Evolutionary conservation across 2,113 vertebrate genomes (phyloP).

Genomic region (Calypte anna): DNA sequence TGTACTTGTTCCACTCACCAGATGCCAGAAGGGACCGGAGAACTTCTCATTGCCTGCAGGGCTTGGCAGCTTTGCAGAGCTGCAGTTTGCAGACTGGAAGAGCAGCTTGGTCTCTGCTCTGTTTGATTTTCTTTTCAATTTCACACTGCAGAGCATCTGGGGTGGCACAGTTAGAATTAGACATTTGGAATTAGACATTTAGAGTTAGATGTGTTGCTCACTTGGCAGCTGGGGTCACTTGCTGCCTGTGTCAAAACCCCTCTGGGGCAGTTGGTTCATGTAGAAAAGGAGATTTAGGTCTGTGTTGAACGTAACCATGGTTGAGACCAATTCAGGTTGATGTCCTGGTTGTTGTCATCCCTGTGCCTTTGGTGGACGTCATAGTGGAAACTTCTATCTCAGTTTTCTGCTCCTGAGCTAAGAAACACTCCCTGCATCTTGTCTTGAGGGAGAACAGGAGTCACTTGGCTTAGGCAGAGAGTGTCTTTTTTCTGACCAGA

Average conservation of each 20-base stretch:
- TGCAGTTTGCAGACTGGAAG: rapidly evolving
- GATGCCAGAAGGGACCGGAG: not conserved
- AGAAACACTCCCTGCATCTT: not conserved
- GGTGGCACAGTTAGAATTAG: not conserved
- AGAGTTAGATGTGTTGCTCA: not conserved
- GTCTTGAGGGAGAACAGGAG: not conserved
- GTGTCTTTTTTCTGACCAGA: not conserved
- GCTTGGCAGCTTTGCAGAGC: not conserved
- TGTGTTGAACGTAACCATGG: not conserved
- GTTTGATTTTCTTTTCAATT: rapidly evolving
- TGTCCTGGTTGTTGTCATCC: not conserved
- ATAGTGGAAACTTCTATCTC: not conserved
- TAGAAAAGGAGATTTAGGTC: not conserved
- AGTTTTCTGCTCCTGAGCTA: not conserved
- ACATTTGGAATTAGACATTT: not conserved
- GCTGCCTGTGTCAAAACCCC: not conserved
- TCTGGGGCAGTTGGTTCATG: not conserved
- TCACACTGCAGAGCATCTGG: rapidly evolving
- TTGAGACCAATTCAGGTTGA: not conserved
- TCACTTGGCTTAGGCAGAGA: not conserved
- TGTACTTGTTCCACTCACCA: not conserved
- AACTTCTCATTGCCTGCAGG: rapidly evolving
- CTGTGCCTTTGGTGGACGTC: not conserved
- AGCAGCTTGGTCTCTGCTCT: rapidly evolving
- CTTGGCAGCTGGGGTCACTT: not conserved